Conservation (phyloP, 2,113 vertebrate species). For the Pelecanoides urinatrix region DNA sequence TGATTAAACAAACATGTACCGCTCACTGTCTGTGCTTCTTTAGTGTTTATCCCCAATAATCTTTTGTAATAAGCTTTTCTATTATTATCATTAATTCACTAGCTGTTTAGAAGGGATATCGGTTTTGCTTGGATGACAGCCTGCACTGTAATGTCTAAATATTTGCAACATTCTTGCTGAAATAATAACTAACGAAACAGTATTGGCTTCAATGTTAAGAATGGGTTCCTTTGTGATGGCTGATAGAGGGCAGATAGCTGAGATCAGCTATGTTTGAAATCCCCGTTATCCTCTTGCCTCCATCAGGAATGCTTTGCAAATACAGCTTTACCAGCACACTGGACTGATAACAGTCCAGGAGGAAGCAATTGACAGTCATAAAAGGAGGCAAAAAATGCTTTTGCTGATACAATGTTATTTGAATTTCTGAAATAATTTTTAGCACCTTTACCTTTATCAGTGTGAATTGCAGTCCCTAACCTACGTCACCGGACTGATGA, state of each 20-base stretch:
- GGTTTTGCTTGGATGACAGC: not conserved
- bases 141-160: not conserved
- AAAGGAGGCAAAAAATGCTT: not conserved
- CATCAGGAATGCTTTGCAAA: not conserved
- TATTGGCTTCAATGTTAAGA: not conserved
- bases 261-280: not conserved
- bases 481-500: not conserved
- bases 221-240: not conserved
- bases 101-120: not conserved
- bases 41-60: not conserved
- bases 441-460: not conserved
- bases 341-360: not conserved
- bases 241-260: not conserved
- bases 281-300: not conserved
- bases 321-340: not conserved
- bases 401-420: not conserved
- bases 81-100: not conserved
- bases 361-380: not conserved
- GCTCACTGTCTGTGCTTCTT: not conserved
- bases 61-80: not conserved
- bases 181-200: not conserved
- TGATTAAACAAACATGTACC: fast-evolving
- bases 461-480: not conserved
- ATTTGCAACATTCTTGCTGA: not conserved
- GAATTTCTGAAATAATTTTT: not conserved